phyloP scores from a whole-genome alignment of 2,888 invertebrate species.

The Papilio elwesi region DNA sequence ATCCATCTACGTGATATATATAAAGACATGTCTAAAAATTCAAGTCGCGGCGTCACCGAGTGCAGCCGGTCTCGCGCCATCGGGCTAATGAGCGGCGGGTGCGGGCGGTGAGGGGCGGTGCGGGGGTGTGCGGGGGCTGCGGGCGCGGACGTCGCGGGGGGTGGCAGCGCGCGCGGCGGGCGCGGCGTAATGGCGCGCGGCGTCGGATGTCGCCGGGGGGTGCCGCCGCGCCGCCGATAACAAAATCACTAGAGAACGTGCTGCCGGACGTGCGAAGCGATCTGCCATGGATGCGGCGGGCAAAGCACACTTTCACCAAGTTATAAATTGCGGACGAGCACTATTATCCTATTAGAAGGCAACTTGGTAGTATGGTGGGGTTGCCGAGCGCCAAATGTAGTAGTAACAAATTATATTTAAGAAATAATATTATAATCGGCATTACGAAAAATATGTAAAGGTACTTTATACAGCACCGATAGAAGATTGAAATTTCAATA shows the following conservation, averaged over 20 bases:
- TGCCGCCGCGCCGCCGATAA: constrained; percentile 76
- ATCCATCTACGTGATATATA: constrained; percentile 38
- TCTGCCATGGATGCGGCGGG: constrained; percentile 55
- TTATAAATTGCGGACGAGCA: background rate
- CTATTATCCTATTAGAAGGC: background rate
- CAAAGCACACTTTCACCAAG: background rate
- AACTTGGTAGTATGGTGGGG: no score
- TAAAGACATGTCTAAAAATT: constrained; percentile 65
- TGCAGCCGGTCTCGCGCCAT: constrained; percentile 72
- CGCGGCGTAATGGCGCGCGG: constrained; percentile 73
- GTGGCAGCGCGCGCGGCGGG: constrained; percentile 51
- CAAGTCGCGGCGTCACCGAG: constrained; percentile 67
- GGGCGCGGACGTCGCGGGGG: constrained; percentile 44
- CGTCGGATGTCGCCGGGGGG: constrained; percentile 81
- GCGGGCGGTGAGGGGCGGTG: constrained; percentile 29
- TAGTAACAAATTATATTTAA: no score
- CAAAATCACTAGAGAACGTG: constrained; percentile 81
- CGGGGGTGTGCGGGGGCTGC: constrained; percentile 35
- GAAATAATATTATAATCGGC: no score
- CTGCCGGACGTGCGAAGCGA: constrained; percentile 47
- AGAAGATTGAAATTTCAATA: no score
- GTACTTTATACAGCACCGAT: no score
- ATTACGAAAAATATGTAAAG: no score
- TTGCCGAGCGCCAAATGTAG: no score
- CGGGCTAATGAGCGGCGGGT: constrained; percentile 67